Conservation (phyloP, 2,797 vertebrate genomes). For the Otolemur crassicaudatus region DNA sequence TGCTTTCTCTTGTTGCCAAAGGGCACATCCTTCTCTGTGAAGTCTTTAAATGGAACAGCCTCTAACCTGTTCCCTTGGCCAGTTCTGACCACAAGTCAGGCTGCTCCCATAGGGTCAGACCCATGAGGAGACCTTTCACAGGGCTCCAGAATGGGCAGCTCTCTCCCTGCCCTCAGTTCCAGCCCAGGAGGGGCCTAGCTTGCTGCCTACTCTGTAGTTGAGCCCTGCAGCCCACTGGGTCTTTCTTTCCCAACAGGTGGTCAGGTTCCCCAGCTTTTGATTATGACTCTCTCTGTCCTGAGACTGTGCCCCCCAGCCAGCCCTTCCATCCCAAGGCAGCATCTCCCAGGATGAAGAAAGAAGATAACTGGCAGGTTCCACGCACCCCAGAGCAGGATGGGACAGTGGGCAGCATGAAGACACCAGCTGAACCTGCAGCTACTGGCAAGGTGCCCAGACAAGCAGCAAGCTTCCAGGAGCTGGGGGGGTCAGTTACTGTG, state of each 20-base stretch:
- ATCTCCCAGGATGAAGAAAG: background rate
- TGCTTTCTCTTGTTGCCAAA: background rate
- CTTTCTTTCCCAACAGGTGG: slow-evolving; percentile 67
- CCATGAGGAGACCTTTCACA: background rate
- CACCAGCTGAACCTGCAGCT: background rate
- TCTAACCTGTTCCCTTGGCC: background rate
- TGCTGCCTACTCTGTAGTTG: background rate
- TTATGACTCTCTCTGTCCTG: fast-evolving
- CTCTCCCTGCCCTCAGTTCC: background rate
- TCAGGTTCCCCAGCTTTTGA: background rate
- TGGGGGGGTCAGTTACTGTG: fast-evolving
- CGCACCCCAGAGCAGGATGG: background rate
- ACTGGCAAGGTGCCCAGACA: background rate
- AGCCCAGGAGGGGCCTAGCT: background rate
- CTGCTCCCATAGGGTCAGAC: background rate
- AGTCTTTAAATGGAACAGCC: background rate
- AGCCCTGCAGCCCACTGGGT: background rate
- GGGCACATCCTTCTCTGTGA: background rate
- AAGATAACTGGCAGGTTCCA: background rate
- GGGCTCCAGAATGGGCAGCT: background rate
- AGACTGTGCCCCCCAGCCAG: background rate
- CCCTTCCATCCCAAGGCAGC: background rate
- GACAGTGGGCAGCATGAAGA: background rate
- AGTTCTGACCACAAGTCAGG: background rate
- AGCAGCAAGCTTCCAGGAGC: background rate